Conservation (phyloP, 2,888 invertebrate genomes). For the Parnassius mnemosyne region DNA sequence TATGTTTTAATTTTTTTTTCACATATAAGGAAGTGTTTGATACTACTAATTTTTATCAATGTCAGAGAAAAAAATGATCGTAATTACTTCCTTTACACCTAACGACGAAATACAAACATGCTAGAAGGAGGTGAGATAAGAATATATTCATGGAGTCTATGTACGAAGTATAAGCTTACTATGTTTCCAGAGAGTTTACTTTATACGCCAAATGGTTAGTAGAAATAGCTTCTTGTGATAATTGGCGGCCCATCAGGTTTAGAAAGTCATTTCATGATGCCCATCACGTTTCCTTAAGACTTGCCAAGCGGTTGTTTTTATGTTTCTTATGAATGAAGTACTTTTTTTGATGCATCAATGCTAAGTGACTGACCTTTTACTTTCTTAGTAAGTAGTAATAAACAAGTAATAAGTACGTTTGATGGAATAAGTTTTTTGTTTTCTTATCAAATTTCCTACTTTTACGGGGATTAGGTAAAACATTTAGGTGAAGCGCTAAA, state of each 20-base stretch:
- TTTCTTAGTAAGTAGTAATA: conserved; percentile 10
- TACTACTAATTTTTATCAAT: too few species aligned
- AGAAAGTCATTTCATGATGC: conserved; percentile 57
- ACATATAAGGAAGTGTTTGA: too few species aligned
- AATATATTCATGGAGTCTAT: too few species aligned
- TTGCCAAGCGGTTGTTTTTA: conserved; percentile 17
- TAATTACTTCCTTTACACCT: too few species aligned
- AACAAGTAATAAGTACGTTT: not conserved
- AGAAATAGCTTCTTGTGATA: conserved; percentile 67
- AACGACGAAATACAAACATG: too few species aligned
- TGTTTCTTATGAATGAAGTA: conserved; percentile 23
- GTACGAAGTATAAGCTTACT: not conserved
- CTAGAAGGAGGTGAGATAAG: too few species aligned
- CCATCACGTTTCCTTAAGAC: conserved; percentile 15
- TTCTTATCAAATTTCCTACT: too few species aligned
- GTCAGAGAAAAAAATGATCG: too few species aligned
- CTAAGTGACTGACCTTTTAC: conserved; percentile 16
- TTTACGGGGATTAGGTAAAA: too few species aligned
- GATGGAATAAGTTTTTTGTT: too few species aligned
- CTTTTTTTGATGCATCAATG: conserved; percentile 21
- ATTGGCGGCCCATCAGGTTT: conserved; percentile 70
- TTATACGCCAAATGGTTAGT: conserved; percentile 37
- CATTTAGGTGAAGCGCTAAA: too few species aligned
- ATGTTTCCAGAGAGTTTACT: conserved; percentile 24
- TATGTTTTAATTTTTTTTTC: too few species aligned